Conservation (phyloP, 2,113 vertebrate genomes). For the Oryzias javanicus region DNA sequence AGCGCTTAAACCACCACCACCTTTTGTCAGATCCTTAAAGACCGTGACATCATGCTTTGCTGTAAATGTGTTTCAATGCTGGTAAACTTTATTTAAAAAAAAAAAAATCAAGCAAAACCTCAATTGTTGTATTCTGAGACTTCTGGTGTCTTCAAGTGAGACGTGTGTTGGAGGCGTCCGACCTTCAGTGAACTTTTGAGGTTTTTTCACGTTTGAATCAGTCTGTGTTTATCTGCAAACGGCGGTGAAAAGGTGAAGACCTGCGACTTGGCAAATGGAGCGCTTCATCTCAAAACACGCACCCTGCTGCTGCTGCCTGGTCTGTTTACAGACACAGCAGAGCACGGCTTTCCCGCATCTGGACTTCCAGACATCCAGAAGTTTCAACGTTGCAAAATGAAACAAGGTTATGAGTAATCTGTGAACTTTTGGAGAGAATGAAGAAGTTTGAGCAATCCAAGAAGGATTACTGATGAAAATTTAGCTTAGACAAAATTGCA, state of each 20-base stretch:
- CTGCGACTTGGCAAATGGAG: slow-evolving; percentile 33
- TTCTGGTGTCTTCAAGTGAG: too few relatives aligned
- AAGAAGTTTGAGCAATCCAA: neutral
- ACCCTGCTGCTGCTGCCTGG: slow-evolving; percentile 1
- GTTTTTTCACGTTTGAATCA: slow-evolving; percentile 7
- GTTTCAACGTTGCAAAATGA: neutral
- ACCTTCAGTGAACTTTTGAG: neutral
- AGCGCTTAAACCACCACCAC: neutral
- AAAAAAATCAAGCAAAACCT: too few relatives aligned
- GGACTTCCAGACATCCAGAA: neutral
- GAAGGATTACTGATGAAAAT: too few relatives aligned
- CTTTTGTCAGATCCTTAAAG: neutral
- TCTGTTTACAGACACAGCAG: slow-evolving; percentile 33
- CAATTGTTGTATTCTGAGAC: too few relatives aligned
- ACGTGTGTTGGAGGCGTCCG: too few relatives aligned
- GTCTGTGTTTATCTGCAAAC: slow-evolving; percentile 35
- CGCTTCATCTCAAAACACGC: slow-evolving; percentile 31
- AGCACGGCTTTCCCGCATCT: slow-evolving; percentile 5
- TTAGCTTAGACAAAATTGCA: too few relatives aligned
- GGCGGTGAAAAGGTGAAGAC: slow-evolving; percentile 28
- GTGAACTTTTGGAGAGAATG: neutral
- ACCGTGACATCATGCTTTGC: neutral
- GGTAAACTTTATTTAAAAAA: too few relatives aligned
- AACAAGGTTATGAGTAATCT: neutral
- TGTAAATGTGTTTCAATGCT: neutral